phyloP scores from a whole-genome alignment of 2,888 invertebrate species.

The Clusia tigrina region DNA sequence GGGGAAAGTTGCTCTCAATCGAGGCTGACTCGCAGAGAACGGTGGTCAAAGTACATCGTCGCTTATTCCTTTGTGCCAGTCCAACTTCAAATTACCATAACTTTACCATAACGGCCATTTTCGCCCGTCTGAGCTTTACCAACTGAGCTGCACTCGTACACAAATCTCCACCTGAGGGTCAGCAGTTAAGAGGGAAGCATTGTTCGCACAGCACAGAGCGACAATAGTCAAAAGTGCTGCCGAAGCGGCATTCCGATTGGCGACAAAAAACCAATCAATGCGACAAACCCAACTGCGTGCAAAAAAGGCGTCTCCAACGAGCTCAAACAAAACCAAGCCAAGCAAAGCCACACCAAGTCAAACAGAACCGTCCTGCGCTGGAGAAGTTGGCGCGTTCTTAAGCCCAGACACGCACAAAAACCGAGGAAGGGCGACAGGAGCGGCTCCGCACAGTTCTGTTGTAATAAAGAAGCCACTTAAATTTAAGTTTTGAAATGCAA shows the following conservation, averaged over 20 bases:
- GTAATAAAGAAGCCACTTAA: slow-evolving; percentile 34
- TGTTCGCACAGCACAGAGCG: not conserved
- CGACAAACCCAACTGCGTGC: slow-evolving; percentile 13
- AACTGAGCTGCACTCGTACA: not conserved
- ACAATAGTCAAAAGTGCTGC: slow-evolving; percentile 17
- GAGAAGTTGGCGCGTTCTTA: not conserved
- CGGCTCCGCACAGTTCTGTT: not conserved
- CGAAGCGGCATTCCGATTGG: slow-evolving; percentile 37
- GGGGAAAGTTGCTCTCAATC: too few relatives aligned
- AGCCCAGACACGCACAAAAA: slow-evolving; percentile 2
- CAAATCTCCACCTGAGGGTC: too few relatives aligned
- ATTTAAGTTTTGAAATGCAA: slow-evolving; percentile 37
- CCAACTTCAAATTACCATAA: too few relatives aligned
- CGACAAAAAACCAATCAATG: slow-evolving; percentile 40
- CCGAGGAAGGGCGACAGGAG: slow-evolving; percentile 8
- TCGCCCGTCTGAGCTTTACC: too few relatives aligned
- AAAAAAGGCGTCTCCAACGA: slow-evolving; percentile 39
- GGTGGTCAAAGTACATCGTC: too few relatives aligned
- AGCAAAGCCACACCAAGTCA: not conserved
- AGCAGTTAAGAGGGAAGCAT: too few relatives aligned
- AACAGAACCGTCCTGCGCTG: too few relatives aligned
- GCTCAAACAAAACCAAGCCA: slow-evolving; percentile 14
- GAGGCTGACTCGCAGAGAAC: too few relatives aligned
- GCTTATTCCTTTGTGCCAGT: too few relatives aligned
- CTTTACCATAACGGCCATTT: too few relatives aligned